phyloP scores from a whole-genome alignment of 1,140 invertebrate genomes.

The Zeugodacus cucurbitae region DNA sequence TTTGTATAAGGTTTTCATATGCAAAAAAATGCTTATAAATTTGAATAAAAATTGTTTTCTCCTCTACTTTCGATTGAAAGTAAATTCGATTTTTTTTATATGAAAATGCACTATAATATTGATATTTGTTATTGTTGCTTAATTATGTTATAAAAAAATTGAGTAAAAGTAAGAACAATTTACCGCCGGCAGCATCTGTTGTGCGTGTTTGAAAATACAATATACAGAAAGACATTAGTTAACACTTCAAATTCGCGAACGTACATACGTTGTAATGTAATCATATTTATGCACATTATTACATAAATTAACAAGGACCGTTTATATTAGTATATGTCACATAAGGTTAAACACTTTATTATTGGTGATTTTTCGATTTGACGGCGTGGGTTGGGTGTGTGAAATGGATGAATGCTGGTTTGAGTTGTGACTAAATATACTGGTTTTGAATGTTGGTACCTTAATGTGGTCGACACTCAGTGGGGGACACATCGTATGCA shows the following conservation, averaged over 20 bases:
- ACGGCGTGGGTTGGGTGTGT: background rate
- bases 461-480: too few species aligned
- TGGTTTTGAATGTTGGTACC: too few species aligned
- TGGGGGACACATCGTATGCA: too few species aligned
- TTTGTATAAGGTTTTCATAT: background rate
- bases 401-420: background rate
- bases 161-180: slow-evolving; percentile 49
- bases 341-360: background rate
- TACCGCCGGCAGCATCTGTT: slow-evolving; percentile 66
- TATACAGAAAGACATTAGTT: slow-evolving; percentile 38
- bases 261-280: background rate
- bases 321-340: background rate
- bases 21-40: background rate
- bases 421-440: too few species aligned
- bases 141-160: background rate
- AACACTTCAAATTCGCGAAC: background rate
- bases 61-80: background rate
- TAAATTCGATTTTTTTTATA: background rate
- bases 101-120: background rate
- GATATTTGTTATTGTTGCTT: background rate
- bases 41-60: background rate
- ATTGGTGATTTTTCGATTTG: background rate
- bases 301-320: background rate
- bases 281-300: background rate
- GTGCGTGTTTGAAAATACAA: slow-evolving; percentile 50